Base-by-base conservation (phyloP, 2,797 vertebrate genomes). In the Sylvilagus floridanus region DNA sequence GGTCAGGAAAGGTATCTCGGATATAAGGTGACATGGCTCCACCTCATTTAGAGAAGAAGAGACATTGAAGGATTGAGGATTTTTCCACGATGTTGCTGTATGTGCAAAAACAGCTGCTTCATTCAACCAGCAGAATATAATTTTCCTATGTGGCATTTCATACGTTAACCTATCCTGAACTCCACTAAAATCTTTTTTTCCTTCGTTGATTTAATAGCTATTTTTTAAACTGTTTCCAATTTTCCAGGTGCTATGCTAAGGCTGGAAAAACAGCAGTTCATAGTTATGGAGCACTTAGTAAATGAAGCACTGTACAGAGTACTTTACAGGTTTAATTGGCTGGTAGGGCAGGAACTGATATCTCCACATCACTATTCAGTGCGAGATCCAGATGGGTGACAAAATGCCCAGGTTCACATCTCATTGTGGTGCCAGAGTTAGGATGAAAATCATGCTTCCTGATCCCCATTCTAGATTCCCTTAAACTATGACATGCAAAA, bases 391-490 rank as follows among this genome's bases (percentile, higher is more conserved):
- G 22, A 52, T 50, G 12, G 30, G 16, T 82, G 75, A n/a, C 30
- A 30, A 75, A 88, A 69, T 35, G 3, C 17, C 60, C 37, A 50
- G 28, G 26, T 73, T 66, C 57, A 54, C 32, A 30, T 66, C 28
- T 90, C 60, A 28, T 7, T 68, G 84, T 37, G 22, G 21, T 66
- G 63, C 21, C 84, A 84, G 32, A 84, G 21, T 37, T 66, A 66
- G 21, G 9, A 69, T 37, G 66, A 84, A 93, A 93, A 81, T 75
- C 57, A 66, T 4, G 32, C 65, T 92, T 92, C 69, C 54, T 89
- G 63, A 77, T 63, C 2, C 11, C 54, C 14, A 73, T 71, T 89
- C 60, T 22, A 79, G 5, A 84, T 94, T 54, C 81, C 50, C 32
- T 85, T 47, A 50, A 85, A 84, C 37, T 68, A 35, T 65, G 50